phyloP scores from a whole-genome alignment of 1,140 invertebrate species.

The Drosophila quadrilineata region DNA sequence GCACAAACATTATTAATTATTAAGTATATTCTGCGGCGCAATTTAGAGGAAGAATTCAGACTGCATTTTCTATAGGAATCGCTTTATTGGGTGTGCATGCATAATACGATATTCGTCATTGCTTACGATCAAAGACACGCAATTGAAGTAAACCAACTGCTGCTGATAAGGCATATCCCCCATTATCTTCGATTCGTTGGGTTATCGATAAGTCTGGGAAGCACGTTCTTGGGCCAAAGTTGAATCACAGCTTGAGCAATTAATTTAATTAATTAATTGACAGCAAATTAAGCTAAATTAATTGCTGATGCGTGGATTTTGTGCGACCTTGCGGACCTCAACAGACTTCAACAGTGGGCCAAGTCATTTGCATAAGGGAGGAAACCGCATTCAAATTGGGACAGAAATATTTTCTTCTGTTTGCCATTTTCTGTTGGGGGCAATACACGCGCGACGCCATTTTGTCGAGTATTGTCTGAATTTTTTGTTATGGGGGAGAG shows the following conservation, averaged over 20 bases:
- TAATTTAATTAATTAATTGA: slow-evolving; percentile 13
- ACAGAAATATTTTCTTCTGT: no score
- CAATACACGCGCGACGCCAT: slow-evolving; percentile 52
- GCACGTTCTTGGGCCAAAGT: not conserved
- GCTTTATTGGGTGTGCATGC: no score
- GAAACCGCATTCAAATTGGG: slow-evolving; percentile 13
- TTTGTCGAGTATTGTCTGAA: slow-evolving; percentile 33
- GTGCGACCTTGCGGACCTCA: slow-evolving; percentile 10
- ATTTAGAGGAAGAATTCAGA: no score
- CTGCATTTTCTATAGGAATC: no score
- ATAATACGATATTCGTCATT: slow-evolving; percentile 1
- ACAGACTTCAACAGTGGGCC: slow-evolving; percentile 3
- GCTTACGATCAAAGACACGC: no score
- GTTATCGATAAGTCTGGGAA: no score
- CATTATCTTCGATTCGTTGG: no score
- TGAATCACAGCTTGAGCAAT: not conserved
- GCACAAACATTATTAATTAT: no score
- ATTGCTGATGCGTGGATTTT: slow-evolving; percentile 8
- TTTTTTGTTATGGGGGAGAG: no score
- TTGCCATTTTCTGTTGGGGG: no score
- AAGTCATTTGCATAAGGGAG: slow-evolving; percentile 24
- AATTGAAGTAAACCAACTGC: no score
- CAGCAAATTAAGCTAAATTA: slow-evolving; percentile 3
- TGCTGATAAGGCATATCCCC: slow-evolving; percentile 16
- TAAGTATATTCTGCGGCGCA: slow-evolving; percentile 37